Base-by-base conservation (phyloP, 2,113 vertebrate genomes). In the Nothobranchius kuhntae region DNA sequence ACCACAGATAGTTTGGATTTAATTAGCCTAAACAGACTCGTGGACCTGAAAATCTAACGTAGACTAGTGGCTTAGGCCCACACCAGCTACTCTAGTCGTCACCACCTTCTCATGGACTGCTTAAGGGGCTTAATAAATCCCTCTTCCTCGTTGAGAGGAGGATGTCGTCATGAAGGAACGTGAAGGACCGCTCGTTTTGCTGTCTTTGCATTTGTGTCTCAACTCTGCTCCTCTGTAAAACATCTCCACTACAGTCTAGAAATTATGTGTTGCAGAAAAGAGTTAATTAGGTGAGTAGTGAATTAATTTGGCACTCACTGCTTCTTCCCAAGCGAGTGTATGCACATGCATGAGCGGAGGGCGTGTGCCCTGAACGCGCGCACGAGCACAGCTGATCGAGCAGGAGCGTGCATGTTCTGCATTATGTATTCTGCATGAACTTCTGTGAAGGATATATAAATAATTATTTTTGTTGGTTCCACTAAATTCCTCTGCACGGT, bases 251-350 rank as follows among this genome's bases (percentile, higher is more conserved):
- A 86, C 82, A 82, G 83, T 89, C 82, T 85, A 88, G 89, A 90
- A 86, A 86, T 89, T 89, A 91, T 91, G 89, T 90, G 85, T 92
- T 89, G 86, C 90, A 91, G 86, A 89, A 91, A 91, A 89, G 84
- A 88, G 84, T 90, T 91, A 86, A 85, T 89, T 89, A 85, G 93
- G 93, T 93, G 89, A 94, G 93, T 93, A 93, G 83, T 71, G 79
- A 82, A 82, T 86, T 68, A 56, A 85, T 75, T 66, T 53, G 71
- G 85, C 80, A 77, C 81, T 65, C 77, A 83, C 75, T 82, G 75
- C 64, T 68, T 73, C 60, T 61, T 44, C 66, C 63, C 58, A 71
- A 77, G 69, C 54, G 59, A 77, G 61, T 85, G 76, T 74, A 61
- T 86, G 86, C 75, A 74, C 71, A 81, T 88, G 89, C 87, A 89